These are phyloP conservation scores for Drosophila basisetae DNA, from an alignment of 2,888 invertebrate species.

Conservation along the genomic window DNA sequence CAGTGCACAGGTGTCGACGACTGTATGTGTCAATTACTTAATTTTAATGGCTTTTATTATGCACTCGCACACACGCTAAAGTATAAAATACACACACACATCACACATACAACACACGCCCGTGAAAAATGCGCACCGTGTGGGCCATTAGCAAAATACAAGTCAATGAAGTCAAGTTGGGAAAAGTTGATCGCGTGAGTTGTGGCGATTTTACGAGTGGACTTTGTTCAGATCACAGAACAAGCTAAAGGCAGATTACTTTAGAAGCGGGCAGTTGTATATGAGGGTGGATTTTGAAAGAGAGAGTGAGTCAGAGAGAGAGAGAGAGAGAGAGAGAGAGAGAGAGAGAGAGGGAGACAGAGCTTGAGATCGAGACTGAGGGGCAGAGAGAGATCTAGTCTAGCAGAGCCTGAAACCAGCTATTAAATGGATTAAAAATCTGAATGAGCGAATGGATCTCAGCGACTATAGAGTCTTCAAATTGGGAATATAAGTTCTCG, in stretches of 20 bases:
- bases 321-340: background rate
- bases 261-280: background rate
- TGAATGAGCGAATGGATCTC: background rate
- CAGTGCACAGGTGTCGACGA: slow-evolving; percentile 42
- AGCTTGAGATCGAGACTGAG: background rate
- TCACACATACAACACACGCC: slow-evolving; percentile 22
- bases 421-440: background rate
- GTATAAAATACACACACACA: slow-evolving; percentile 41
- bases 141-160: background rate
- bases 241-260: background rate
- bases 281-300: background rate
- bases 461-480: background rate
- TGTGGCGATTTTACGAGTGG: background rate
- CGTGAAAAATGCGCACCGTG: background rate
- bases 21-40: slow-evolving; percentile 65
- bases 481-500: background rate
- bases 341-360: background rate
- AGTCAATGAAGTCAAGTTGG: background rate
- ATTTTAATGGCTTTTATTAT: slow-evolving; percentile 68
- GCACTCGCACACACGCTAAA: slow-evolving; percentile 41
- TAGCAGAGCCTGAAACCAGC: background rate
- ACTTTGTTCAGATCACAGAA: slow-evolving; percentile 1
- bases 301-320: background rate
- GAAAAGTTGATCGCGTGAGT: slow-evolving; percentile 1
- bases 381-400: background rate